phyloP scores from a whole-genome alignment of 2,888 invertebrate species.

The Choreutis nemorana region DNA sequence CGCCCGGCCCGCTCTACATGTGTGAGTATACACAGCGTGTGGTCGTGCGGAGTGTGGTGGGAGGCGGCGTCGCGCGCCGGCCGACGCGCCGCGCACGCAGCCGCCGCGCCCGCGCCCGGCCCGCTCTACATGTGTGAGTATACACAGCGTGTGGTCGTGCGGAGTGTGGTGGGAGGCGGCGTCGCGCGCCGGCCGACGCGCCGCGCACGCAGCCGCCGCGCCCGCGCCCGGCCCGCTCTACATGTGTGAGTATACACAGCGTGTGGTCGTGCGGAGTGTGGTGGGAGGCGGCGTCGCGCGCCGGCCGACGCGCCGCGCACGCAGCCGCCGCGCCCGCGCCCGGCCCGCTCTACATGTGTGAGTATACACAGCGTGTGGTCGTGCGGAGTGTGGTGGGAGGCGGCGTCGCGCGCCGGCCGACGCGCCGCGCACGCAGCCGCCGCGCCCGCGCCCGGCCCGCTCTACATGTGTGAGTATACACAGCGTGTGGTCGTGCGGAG shows the following conservation, averaged over 20 bases:
- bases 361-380: constrained; percentile 13
- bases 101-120: constrained; percentile 37
- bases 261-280: too few relatives aligned
- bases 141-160: constrained; percentile 1
- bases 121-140: constrained; percentile 39
- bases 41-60: constrained; percentile 29
- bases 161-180: constrained; percentile 27
- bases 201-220: constrained; percentile 58
- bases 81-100: constrained; percentile 55
- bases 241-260: constrained; percentile 24
- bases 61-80: constrained; percentile 21
- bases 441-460: constrained; percentile 31
- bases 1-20: constrained; percentile 35
- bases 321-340: constrained; percentile 42
- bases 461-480: constrained; percentile 32
- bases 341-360: constrained; percentile 40
- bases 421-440: constrained; percentile 61
- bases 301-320: constrained; percentile 50
- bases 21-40: constrained; percentile 24
- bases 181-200: constrained; percentile 29
- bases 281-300: constrained; percentile 24
- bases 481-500: too few relatives aligned
- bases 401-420: constrained; percentile 19
- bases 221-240: constrained; percentile 32
- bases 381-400: constrained; percentile 28